phyloP scores from a whole-genome alignment of 2,797 vertebrate species.

The Scleropages formosus region DNA sequence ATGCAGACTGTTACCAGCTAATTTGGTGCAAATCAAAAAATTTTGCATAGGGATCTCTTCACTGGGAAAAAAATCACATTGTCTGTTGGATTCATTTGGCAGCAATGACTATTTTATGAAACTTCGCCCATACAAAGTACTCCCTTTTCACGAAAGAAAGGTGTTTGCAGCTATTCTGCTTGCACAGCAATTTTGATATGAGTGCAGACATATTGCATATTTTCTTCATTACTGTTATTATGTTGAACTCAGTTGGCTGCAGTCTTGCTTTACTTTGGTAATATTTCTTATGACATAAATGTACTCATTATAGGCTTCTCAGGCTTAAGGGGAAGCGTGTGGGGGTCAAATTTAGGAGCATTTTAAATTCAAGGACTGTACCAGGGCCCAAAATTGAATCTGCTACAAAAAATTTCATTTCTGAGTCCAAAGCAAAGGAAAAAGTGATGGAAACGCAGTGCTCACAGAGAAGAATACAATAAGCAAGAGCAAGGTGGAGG shows the following conservation, averaged over 20 bases:
- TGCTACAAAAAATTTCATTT: slow-evolving; percentile 22
- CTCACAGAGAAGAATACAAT: background rate
- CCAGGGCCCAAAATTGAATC: slow-evolving; percentile 25
- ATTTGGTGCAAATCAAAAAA: slow-evolving; percentile 70
- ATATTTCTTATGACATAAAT: slow-evolving; percentile 19
- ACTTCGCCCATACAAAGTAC: background rate
- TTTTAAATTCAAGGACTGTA: slow-evolving; percentile 11
- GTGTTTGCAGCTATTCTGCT: slow-evolving; percentile 2
- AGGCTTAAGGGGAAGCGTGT: background rate
- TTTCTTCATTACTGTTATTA: slow-evolving; percentile 21
- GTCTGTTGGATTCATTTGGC: background rate
- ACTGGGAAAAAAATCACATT: background rate
- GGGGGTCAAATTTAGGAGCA: slow-evolving; percentile 16
- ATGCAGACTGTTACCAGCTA: slow-evolving; percentile 60
- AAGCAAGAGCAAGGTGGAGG: background rate
- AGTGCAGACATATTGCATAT: background rate
- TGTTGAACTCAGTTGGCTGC: slow-evolving; percentile 17
- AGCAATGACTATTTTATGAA: background rate
- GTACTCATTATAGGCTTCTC: slow-evolving; percentile 25
- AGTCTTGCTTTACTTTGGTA: slow-evolving; percentile 2
- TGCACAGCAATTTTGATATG: background rate
- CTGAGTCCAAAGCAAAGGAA: background rate
- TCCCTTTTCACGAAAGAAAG: background rate
- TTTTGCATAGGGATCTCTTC: slow-evolving; percentile 49
- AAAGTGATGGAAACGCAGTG: background rate